A percentile compares a stretch with the other conserved stretches of the same genome.
These are phyloP conservation scores for Battus philenor DNA, from an alignment of 1,140 invertebrate genomes.

Conservation along the genomic window DNA sequence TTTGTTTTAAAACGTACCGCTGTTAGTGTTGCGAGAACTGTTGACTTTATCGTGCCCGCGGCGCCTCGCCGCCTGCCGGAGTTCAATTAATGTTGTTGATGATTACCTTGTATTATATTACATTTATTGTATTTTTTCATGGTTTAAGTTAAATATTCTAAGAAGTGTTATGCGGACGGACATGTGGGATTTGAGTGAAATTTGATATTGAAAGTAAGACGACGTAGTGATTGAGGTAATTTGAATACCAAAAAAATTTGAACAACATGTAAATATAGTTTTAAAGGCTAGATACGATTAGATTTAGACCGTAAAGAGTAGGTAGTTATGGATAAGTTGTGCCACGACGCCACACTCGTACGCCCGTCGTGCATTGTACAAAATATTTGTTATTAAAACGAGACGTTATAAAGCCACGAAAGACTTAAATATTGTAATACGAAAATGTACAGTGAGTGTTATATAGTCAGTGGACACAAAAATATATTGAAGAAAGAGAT, in stretches of 20 bases:
- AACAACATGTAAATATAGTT: constrained; percentile 73
- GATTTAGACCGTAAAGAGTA: constrained; percentile 61
- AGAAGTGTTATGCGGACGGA: constrained; percentile 58
- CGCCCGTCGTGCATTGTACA: constrained; percentile 70
- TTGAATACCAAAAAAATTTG: constrained; percentile 75
- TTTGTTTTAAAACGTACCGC: constrained; percentile 64
- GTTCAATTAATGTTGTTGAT: constrained; percentile 71
- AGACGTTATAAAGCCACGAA: constrained; percentile 66
- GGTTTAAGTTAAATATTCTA: constrained; percentile 69
- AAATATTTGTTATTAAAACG: constrained; percentile 72
- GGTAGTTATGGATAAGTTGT: constrained; percentile 63
- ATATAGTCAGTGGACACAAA: constrained; percentile 75
- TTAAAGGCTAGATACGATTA: constrained; percentile 56
- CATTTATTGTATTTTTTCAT: constrained; percentile 70
- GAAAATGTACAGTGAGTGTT: constrained; percentile 75
- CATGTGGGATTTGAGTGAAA: constrained; percentile 27
- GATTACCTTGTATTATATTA: constrained; percentile 70
- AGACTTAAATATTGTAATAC: constrained; percentile 74
- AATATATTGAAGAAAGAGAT: constrained; percentile 70
- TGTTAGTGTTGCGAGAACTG: constrained; percentile 61
- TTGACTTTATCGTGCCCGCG: constrained; percentile 46
- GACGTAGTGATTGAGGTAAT: constrained; percentile 62
- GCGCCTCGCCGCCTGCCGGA: constrained; percentile 40
- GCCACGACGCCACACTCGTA: constrained; percentile 64
- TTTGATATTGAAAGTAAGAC: constrained; percentile 45